Evolutionary conservation across 2,797 vertebrate species (phyloP), one percentile per base, ranked within the genome.

Genomic region (Hipposideros larvatus): DNA sequence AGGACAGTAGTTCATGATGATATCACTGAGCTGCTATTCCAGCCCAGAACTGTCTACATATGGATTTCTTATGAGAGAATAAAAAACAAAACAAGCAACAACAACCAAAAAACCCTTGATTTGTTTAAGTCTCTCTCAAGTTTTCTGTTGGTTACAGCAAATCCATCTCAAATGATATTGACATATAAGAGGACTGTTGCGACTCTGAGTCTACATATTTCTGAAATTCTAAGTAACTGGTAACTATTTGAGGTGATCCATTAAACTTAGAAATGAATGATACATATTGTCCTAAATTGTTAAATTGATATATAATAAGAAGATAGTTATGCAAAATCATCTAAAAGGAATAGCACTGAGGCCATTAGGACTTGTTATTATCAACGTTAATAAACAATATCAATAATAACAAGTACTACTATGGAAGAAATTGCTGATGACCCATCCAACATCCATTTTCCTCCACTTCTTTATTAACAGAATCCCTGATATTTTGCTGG

Each of bases 41-140:
- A 90, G 22, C 24, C n/a, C 34, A 91, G 15, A 93, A 90, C 18
- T 48, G n/a, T 51, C 57, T 91, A 41, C 13, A 65, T 51, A n/a
- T 91, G 48, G 51, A 90, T 80, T 88, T 93, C 73, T 90, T 65
- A 70, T 11, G 14, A 59, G 93, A 86, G 21, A 84, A 87, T 85
- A 57, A 74, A 93, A 73, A 59, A 19, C 26, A 80, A 80, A 78
- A 71, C 41, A 68, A 15, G 53, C 48, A 57, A 37, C 15, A 92
- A 68, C 3, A 31, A 75, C 43, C 43, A 41, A 68, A 85, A 51
- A 61, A 24, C 48, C 10, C 1, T 71, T 6, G 28, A 41, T 78
- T 68, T 83, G 4, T 14, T 31, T 86, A 88, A 89, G 37, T 7
- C 21, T 65, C 89, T 88, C n/a, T 93, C 66, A 86, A 28, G 11